phyloP scores from a whole-genome alignment of 2,888 invertebrate genomes.

The Carabus problematicus region DNA sequence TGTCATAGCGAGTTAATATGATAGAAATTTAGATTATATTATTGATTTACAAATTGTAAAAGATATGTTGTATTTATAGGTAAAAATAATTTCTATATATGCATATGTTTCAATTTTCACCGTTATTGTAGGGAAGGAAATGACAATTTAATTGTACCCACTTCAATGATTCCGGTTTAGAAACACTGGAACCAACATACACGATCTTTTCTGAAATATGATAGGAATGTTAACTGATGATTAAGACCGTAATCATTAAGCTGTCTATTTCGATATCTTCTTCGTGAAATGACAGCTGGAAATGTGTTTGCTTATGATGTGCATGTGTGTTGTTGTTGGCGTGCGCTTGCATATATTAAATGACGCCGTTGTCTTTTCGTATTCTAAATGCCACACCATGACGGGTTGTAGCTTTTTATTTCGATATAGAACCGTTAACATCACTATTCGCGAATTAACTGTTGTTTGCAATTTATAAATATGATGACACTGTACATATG shows the following conservation, averaged over 20 bases:
- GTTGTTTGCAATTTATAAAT: constrained; percentile 29
- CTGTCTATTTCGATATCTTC: constrained; percentile 12
- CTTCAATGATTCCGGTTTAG: background rate
- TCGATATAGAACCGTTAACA: constrained; percentile 25
- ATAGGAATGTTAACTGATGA: constrained; percentile 4
- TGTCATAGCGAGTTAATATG: no score
- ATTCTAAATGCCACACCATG: constrained; percentile 3
- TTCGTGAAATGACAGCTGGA: constrained; percentile 1
- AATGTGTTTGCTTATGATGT: background rate
- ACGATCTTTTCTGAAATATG: background rate
- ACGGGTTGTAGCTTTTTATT: constrained; percentile 23
- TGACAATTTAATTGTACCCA: no score
- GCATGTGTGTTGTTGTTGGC: background rate
- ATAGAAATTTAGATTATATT: no score
- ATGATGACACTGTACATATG: constrained; percentile 21
- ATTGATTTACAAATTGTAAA: no score
- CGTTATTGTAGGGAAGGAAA: no score
- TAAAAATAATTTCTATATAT: constrained; percentile 6
- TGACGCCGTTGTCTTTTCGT: background rate
- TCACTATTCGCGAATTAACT: constrained; percentile 26
- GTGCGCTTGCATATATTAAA: constrained; percentile 2
- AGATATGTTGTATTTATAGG: background rate
- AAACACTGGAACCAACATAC: background rate
- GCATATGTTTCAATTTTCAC: no score
- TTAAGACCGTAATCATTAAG: constrained; percentile 6